Conservation (phyloP, 2,797 vertebrate genomes). For the Remorina albescens region DNA sequence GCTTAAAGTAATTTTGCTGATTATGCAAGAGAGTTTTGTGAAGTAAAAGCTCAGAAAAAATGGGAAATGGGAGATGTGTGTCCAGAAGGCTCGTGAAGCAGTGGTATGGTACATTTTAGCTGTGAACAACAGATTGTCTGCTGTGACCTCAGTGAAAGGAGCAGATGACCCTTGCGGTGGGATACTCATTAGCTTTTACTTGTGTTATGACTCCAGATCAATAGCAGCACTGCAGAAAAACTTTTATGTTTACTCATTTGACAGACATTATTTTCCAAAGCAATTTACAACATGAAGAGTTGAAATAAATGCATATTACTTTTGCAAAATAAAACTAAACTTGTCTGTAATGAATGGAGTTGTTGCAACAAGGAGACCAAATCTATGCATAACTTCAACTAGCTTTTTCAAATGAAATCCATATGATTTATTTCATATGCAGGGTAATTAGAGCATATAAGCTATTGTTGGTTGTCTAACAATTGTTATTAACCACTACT, state of each 20-base stretch:
- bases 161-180: not conserved
- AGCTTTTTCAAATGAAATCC: no score
- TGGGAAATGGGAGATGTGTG: conserved; percentile 15
- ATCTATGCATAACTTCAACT: not conserved
- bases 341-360: not conserved
- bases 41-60: conserved; percentile 21
- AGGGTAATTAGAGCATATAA: not conserved
- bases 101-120: not conserved
- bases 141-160: conserved; percentile 2
- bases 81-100: conserved; percentile 7
- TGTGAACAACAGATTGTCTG: conserved; percentile 33
- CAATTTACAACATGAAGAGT: no score
- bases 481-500: not conserved
- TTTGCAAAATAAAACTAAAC: no score
- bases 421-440: not conserved
- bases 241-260: no score
- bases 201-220: conserved; percentile 10
- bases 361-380: not conserved
- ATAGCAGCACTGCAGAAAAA: not conserved
- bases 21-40: conserved; percentile 40
- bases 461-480: not conserved
- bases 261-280: no score
- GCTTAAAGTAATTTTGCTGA: conserved; percentile 11
- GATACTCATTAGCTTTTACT: not conserved
- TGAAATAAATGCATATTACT: no score